Evolutionary conservation across 2,113 vertebrate species (phyloP).

Genomic region (Myotis davidii): DNA sequence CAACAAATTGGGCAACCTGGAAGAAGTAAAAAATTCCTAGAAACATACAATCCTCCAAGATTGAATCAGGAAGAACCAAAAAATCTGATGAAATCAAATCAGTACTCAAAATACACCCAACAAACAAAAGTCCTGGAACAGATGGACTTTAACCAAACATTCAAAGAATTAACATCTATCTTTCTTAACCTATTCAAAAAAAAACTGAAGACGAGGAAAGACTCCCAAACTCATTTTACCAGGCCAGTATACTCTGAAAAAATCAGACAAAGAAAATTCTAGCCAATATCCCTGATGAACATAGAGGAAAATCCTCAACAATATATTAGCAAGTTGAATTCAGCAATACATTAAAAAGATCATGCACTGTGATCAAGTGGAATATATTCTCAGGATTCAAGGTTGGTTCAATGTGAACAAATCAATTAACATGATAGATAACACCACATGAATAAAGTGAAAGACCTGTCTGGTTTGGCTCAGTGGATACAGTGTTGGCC

Average conservation of each 20-base stretch:
- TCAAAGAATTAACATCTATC: background rate
- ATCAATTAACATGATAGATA: background rate
- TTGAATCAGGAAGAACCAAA: background rate
- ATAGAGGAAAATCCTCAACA: background rate
- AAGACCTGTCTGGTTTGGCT: too few species aligned
- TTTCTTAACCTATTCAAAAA: background rate
- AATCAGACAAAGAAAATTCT: background rate
- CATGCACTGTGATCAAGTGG: background rate
- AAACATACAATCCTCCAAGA: background rate
- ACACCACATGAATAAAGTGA: background rate
- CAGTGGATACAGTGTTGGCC: too few species aligned
- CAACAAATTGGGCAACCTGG: background rate
- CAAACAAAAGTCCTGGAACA: background rate
- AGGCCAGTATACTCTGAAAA: background rate
- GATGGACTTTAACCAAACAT: background rate
- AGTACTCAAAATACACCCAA: background rate
- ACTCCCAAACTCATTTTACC: background rate
- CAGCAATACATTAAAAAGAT: background rate
- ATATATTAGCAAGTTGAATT: background rate
- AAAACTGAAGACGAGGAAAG: background rate
- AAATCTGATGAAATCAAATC: background rate
- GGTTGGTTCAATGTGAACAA: background rate
- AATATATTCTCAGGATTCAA: background rate
- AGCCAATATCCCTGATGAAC: background rate
- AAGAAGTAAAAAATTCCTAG: background rate